Evolutionary conservation across 2,797 vertebrate species (phyloP), one percentile per base, ranked within the genome.

Genomic region (Melanotaenia nigrans): DNA sequence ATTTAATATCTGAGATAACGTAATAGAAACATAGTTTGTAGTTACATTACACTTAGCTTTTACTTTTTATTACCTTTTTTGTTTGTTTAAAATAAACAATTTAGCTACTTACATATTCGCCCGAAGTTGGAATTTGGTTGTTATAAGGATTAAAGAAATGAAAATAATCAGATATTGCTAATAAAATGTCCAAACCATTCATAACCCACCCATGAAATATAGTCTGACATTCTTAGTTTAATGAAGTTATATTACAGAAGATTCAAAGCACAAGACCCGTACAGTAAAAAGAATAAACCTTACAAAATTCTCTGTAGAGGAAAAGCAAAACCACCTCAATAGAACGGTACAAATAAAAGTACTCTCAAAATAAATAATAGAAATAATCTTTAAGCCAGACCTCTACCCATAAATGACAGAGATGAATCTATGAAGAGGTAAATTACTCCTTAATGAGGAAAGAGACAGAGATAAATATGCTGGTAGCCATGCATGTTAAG

Each of bases 201-300:
- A 55, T 28, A 55, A 55, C 13, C 13, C 24, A 28, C 2, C 7
- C 0, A 20, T 3, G 14, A 20, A 65, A 61, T 11, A 63, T 6
- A 65, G 4, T 69, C 30, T 69, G 28, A 75, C 53, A 83, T 77
- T 84, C 58, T 45, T 51, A 47, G n/a, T 79, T 83, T 88, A 83
- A 78, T 88, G 4, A 75, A 60, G 33, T 55, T 77, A 60, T 60
- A 61, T 53, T 59, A 81, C 71, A 78, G 45, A 63, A 49, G 22
- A 55, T 36, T 56, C 2, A 22, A 13, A 68, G n/a, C 64, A 54
- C 28, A 33, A 38, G 28, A 78, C 30, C 42, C 24, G 12, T n/a
- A 71, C 51, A 77, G 40, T 73, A 71, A n/a, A 82, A 82, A 75
- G 32, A 14, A 61, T 28, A 35, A 72, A n/a, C 25, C 55, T 61